A percentile compares a stretch with the other conserved stretches of the same genome.
phyloP scores from a whole-genome alignment of 2,113 vertebrate species.

The Beaufortia kweichowensis region DNA sequence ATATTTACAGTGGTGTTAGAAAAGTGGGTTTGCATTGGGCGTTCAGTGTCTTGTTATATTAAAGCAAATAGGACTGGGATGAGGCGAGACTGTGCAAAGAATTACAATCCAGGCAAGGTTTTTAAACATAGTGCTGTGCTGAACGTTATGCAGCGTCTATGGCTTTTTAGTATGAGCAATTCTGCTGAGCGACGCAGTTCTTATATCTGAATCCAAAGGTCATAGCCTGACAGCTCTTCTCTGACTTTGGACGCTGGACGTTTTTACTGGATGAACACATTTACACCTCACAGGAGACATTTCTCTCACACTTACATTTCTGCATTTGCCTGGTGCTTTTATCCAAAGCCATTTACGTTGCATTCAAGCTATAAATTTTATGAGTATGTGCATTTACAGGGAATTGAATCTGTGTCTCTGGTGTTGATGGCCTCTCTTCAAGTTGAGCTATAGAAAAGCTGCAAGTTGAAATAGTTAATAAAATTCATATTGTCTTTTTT shows the following conservation, averaged over 20 bases:
- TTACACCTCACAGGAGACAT: slow-evolving; percentile 2
- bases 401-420: no score
- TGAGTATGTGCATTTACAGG: no score
- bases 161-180: slow-evolving; percentile 8
- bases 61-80: slow-evolving; percentile 64
- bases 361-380: no score
- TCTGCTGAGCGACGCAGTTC: slow-evolving; percentile 70
- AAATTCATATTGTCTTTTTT: no score
- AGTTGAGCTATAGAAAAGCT: no score
- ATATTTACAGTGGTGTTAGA: slow-evolving; percentile 60
- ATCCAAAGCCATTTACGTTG: no score
- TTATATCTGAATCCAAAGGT: slow-evolving; percentile 64
- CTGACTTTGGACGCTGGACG: slow-evolving; percentile 1
- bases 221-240: slow-evolving; percentile 58
- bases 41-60: slow-evolving; percentile 60
- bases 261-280: slow-evolving; percentile 2
- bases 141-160: slow-evolving; percentile 65
- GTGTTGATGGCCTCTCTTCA: no score
- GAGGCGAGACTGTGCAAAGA: slow-evolving; percentile 43
- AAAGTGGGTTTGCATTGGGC: slow-evolving; percentile 58
- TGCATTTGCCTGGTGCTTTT: no score
- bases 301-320: neutral
- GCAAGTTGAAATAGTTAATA: no score
- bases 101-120: slow-evolving; percentile 42
- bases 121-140: slow-evolving; percentile 54